Base-by-base conservation (phyloP, 2,113 vertebrate species). In the Embiotoca jacksoni region DNA sequence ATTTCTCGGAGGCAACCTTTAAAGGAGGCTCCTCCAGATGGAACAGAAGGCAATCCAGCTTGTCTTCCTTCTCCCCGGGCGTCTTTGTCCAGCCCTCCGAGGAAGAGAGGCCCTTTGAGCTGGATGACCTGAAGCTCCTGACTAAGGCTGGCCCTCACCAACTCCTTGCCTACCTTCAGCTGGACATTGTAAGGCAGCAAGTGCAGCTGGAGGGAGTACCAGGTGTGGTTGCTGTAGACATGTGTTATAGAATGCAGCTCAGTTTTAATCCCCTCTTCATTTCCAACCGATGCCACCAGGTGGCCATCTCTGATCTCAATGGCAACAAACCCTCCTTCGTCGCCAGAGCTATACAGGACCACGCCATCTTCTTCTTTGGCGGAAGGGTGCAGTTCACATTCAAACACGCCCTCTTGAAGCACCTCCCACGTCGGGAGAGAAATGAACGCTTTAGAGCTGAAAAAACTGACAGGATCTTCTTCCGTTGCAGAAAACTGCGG, bases 1-100 rank as follows among this genome's bases (percentile, higher is more conserved):
- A 98, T 89, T 56, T 92, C 91, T 84, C 86, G 88, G 35, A 98
- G 83, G 80, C 96, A 99, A 7, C 97, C 97, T 94, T 93, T 96
- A 83, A 99, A 96, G 14, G 97, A 98, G 9, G 90, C 90, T 83
- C 95, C 93, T 73, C 76, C 75, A 76, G 84, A 30, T 36, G 44
- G 39, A 70, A 92, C 44, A 3, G 94, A 94, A 6, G 88, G 52
- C 78, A 97, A 61, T 7, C 91, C 92, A 44, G 92, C 90, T 39
- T 65, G 91, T 52, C 65, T 82, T 0, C 94, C 87, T 71, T 96
- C 92, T 49, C 33, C 80, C 13, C 82, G 57, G 16, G 82, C 82
- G 7, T 32, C 75, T 46, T 94, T 86, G 75, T 94, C 86, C 37
- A 97, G 80, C 36, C 96, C 96, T 72, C 96, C 96, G 6, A 97